Evolutionary conservation across 2,113 vertebrate genomes (phyloP), one percentile per base, ranked within the genome.

Genomic region (Anas platyrhynchos): DNA sequence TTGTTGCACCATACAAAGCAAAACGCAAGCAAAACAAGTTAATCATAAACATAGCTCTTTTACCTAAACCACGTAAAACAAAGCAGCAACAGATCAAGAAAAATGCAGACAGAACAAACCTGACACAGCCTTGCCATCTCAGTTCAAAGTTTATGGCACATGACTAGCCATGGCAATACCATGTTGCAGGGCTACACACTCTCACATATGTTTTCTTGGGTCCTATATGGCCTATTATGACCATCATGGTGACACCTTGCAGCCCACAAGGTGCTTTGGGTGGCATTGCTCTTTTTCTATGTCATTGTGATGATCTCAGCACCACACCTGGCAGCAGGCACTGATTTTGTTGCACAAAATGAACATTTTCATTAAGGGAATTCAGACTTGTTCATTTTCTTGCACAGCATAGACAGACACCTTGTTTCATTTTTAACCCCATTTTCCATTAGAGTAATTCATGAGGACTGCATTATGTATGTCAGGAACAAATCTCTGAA

Each of bases 351-450:
- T 71, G 16, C 44, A 52, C 7, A 29, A 61, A 94, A 75, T 0
- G 1, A 65, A 43, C 7, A 32, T 55, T 61, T 13, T 69, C 9
- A 20, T 79, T 48, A 56, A 36, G 22, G 17, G 21, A 86, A 83
- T 38, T 66, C 7, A 11, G 58, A 59, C n/a, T 79, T 48, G n/a
- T 2, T 85, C 5, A 18, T 63, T 88, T 81, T 44, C 32, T 59
- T 46, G 16, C 7, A 32, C 36, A 38, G 4, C 38, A 15, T 36
- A 32, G 34, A 52, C 5, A 83, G 12, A 83, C 5, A 29, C 7
- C 23, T 86, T 74, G 3, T 73, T 74, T 83, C n/a, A 44, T 14
- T 77, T 93, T 92, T 82, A 91, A 77, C 46, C 36, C 22, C 41
- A 7, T 76, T 81, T 34, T 36, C 65, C 44, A 41, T 76, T 58